Evolutionary conservation across 2,113 vertebrate species (phyloP).

Genomic region (Hucho hucho): DNA sequence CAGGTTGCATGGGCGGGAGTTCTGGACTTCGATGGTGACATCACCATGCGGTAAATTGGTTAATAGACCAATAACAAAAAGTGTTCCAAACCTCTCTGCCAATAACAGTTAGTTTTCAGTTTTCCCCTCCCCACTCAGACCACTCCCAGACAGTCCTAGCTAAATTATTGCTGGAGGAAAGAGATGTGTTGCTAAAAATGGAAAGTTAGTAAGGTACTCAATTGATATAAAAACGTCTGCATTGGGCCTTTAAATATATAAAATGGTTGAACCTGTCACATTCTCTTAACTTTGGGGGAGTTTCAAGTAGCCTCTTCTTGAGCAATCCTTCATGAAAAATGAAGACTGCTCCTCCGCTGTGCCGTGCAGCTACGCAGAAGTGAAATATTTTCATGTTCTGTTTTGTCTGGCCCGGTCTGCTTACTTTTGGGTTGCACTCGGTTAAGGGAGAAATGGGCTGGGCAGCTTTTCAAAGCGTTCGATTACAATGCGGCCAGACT

Average conservation of each 20-base stretch:
- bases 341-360: background rate
- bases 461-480: conserved; percentile 24
- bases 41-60: no score
- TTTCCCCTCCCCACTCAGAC: no score
- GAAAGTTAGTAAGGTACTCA: no score
- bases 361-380: conserved; percentile 7
- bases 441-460: conserved; percentile 16
- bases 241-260: background rate
- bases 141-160: no score
- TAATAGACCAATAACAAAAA: no score
- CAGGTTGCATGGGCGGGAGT: no score
- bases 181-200: no score
- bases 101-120: no score
- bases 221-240: no score
- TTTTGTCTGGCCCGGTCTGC: conserved; percentile 42
- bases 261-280: background rate
- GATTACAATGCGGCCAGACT: conserved; percentile 14
- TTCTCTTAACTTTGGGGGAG: background rate
- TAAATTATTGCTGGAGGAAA: no score
- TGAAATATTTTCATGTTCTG: conserved; percentile 48
- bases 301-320: conserved; percentile 6
- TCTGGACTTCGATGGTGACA: no score
- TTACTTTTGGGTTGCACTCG: conserved; percentile 17
- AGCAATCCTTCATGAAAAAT: conserved; percentile 26
- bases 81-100: no score